These are phyloP conservation scores for Neolamprologus devosi DNA, from an alignment of 2,113 vertebrate genomes.

Conservation along the genomic window DNA sequence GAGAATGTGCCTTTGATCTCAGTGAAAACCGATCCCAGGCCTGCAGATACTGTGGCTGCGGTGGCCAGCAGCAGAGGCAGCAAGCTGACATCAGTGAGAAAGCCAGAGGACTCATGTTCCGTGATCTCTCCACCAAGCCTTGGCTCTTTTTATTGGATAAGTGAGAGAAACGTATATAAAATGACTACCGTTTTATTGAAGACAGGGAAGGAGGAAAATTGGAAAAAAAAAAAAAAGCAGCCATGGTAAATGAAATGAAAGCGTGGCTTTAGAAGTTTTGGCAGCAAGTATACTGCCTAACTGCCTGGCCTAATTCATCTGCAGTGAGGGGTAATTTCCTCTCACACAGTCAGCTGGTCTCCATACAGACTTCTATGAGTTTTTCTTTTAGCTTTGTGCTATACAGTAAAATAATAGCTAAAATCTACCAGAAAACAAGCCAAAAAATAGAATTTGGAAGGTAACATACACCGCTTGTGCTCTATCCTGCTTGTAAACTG, in stretches of 20 bases:
- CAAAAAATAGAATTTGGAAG: conserved; percentile 16
- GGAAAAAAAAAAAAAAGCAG: not conserved
- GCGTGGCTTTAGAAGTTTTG: conserved; percentile 48
- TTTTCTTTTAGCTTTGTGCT: not conserved
- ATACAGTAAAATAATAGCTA: conserved; percentile 7
- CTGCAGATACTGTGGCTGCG: conserved; percentile 71
- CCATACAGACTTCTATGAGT: conserved; percentile 21
- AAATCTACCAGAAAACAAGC: conserved; percentile 28
- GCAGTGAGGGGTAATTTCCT: conserved; percentile 57
- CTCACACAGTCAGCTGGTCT: conserved; percentile 48
- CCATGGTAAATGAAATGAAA: conserved; percentile 51
- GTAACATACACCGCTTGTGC: not conserved
- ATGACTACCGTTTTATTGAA: conserved; percentile 64
- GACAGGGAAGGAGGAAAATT: conserved; percentile 13
- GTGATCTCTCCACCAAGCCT: conserved; percentile 39
- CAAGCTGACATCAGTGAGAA: conserved; percentile 60
- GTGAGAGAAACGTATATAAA: conserved; percentile 53
- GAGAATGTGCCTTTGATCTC: conserved; percentile 72
- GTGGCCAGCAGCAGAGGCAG: conserved; percentile 55
- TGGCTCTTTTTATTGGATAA: conserved; percentile 55
- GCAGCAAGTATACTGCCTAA: conserved; percentile 27
- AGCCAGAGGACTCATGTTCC: conserved; percentile 52
- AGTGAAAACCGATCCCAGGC: conserved; percentile 74
- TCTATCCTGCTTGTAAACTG: not conserved
- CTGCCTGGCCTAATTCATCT: conserved; percentile 47